Evolutionary conservation across 2,113 vertebrate genomes (phyloP).

Genomic region (Picathartes gymnocephalus): DNA sequence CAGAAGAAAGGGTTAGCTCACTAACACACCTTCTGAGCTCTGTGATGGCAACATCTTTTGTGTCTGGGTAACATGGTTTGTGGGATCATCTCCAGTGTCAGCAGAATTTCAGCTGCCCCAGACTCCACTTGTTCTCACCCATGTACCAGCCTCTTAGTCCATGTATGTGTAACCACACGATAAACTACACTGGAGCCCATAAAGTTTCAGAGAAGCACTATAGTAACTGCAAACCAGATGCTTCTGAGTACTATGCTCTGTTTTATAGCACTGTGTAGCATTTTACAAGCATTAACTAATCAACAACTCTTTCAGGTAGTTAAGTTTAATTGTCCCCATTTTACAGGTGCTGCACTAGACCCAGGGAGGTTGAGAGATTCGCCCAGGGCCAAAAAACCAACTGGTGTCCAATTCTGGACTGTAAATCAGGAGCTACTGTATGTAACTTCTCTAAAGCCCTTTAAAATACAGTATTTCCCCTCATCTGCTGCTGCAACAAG

Average conservation of each 20-base stretch:
- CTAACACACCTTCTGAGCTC: background rate
- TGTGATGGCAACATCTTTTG: background rate
- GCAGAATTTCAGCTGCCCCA: background rate
- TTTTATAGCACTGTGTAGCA: constrained; percentile 32
- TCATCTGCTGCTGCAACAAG: background rate
- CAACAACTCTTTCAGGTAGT: constrained; percentile 27
- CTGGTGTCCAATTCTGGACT: background rate
- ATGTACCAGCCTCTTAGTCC: background rate
- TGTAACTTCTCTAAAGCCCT: background rate
- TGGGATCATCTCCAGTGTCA: background rate
- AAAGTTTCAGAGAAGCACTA: background rate
- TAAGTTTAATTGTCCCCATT: constrained; percentile 42
- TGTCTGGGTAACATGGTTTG: background rate
- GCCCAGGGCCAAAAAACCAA: background rate
- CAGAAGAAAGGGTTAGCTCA: background rate
- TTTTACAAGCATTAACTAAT: constrained; percentile 55
- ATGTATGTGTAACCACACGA: background rate
- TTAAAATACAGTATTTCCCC: background rate
- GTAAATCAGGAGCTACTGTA: background rate
- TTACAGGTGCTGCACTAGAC: constrained; percentile 35
- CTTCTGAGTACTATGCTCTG: background rate
- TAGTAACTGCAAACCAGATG: constrained; percentile 6
- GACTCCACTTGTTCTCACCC: background rate
- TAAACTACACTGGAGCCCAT: background rate
- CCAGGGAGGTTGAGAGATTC: background rate